A percentile compares a stretch with the other conserved stretches of the same genome.
Conservation (phyloP, 1,140 invertebrate genomes). For the Psix sp. region DNA sequence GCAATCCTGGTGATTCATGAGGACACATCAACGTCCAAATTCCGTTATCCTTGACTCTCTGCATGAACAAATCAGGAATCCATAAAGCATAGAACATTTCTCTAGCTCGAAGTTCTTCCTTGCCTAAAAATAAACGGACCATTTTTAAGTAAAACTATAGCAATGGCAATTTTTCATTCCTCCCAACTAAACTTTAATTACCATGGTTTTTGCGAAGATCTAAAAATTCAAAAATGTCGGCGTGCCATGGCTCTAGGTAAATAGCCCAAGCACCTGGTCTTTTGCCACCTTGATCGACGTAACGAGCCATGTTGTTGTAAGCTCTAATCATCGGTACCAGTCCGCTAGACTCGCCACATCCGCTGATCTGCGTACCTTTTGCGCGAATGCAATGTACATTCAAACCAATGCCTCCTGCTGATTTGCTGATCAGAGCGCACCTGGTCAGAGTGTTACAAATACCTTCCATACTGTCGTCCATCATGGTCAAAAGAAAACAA, state of each 20-base stretch:
- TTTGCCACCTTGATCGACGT: conserved; percentile 99
- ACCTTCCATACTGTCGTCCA: conserved; percentile 98
- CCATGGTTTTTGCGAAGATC: conserved; percentile 97
- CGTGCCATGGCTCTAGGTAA: conserved; percentile 99
- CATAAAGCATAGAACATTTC: conserved; percentile 99
- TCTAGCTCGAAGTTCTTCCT: conserved; percentile 93
- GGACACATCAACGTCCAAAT: conserved; percentile 99
- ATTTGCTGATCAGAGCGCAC: conserved; percentile 97
- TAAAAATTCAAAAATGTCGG: conserved; percentile 97
- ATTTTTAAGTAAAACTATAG: background rate
- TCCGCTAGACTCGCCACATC: conserved; percentile 96
- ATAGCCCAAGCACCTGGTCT: conserved; percentile 99
- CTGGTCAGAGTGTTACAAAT: conserved; percentile 96
- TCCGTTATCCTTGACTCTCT: conserved; percentile 91
- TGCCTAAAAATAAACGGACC: conserved; percentile 69
- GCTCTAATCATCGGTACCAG: conserved; percentile 98
- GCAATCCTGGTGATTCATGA: conserved; percentile 91
- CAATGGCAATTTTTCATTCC: background rate
- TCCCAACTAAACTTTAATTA: no score
- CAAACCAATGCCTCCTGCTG: conserved; percentile 97
- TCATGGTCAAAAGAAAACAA: conserved; percentile 97
- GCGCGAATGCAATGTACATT: conserved; percentile 98
- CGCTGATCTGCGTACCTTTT: conserved; percentile 93
- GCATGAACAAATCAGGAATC: conserved; percentile 99
- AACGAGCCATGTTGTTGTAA: conserved; percentile 96